phyloP scores from a whole-genome alignment of 2,888 invertebrate genomes.

The Erebia aethiops region DNA sequence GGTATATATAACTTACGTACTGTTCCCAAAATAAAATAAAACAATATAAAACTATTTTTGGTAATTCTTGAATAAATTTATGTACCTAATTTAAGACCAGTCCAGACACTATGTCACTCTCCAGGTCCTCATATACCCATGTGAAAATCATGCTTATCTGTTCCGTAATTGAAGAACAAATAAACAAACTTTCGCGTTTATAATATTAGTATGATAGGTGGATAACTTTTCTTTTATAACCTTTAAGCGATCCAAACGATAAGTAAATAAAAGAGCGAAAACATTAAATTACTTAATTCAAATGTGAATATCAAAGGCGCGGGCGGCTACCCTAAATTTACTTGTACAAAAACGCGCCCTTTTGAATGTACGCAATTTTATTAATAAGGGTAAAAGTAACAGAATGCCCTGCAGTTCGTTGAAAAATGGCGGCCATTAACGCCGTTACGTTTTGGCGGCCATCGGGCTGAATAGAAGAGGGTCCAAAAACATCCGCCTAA shows the following conservation, averaged over 20 bases:
- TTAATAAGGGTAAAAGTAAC: conserved; percentile 23
- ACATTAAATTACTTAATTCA: not conserved
- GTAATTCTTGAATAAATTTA: too few species aligned
- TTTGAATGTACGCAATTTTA: conserved; percentile 15
- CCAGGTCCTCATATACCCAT: too few species aligned
- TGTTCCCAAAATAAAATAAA: too few species aligned
- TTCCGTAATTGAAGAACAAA: too few species aligned
- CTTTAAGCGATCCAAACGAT: not conserved
- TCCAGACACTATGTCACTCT: too few species aligned
- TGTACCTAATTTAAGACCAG: too few species aligned
- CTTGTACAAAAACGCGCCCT: not conserved
- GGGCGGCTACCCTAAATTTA: not conserved
- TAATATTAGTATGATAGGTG: too few species aligned
- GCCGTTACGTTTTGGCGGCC: conserved; percentile 33
- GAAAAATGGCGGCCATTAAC: conserved; percentile 34
- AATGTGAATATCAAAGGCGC: not conserved
- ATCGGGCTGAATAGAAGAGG: not conserved
- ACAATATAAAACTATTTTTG: too few species aligned
- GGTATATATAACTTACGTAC: too few species aligned
- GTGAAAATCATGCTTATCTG: too few species aligned
- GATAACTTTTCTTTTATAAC: not conserved
- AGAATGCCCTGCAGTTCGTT: conserved; percentile 22
- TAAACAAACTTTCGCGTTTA: too few species aligned
- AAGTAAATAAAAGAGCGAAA: not conserved
- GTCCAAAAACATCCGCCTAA: too few species aligned